Base-by-base conservation (phyloP, 2,797 vertebrate genomes). In the Poecilia velifera region DNA sequence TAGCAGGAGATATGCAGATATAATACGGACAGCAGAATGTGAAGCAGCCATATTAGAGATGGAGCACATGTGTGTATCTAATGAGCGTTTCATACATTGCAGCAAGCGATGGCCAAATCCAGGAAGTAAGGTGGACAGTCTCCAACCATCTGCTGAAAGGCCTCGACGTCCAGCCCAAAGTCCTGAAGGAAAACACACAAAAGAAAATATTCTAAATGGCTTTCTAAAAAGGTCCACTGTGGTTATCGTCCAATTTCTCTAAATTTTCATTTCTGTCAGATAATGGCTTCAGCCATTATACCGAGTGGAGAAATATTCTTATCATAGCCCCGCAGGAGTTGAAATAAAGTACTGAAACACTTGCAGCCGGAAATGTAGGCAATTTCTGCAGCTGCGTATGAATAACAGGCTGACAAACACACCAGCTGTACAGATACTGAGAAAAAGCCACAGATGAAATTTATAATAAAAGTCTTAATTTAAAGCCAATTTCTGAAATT, bases 31-130 rank as follows among this genome's bases (percentile, higher is more conserved):
- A 18, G 28, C 36, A 47, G 31, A 2, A 46, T 6, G 28, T 28
- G 47, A 22, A 59, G 36, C 31, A 59, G 34, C 1, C 18, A 34
- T 13, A 34, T 64, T 36, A 45, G 31, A n/a, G 36, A 46, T 20
- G 16, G 51, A n/a, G 43, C 13, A 46, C 43, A 71, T 71, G 53
- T 49, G 8, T 62, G 43, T 47, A 41, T 31, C 36, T 51, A 68
- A 53, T 31, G 25, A 28, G 25, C 20, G 36, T 43, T 25, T 74
- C 98, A 95, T 95, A 99, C 98, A 64, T 93, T 96, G 90, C 98
- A 99, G 95, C 98, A 99, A 87, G 95, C 90, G 49, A 99, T 94
- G 25, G 98, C 96, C 77, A 99, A 91, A 62, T 96, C 94, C 87
- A 99, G 95, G 93, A 99, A 98, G 51, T 95, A 87, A 0, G 91